Conservation (phyloP, 1,140 invertebrate genomes). For the Latrodectus geometricus region DNA sequence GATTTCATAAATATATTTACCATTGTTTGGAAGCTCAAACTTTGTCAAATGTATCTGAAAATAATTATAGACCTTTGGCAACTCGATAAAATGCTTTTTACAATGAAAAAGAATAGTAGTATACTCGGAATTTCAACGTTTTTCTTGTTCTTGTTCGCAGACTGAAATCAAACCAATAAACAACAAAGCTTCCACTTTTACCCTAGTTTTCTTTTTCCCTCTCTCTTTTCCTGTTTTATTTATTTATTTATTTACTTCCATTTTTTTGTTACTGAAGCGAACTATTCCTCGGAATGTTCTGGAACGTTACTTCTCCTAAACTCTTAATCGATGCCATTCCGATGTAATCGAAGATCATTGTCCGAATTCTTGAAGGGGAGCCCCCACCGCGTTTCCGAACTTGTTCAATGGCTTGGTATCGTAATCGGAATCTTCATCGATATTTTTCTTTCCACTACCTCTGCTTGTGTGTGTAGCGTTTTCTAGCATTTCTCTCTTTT, state of each 20-base stretch:
- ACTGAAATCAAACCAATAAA: slow-evolving; percentile 51
- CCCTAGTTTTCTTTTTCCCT: slow-evolving; percentile 5
- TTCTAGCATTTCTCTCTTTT: slow-evolving; percentile 11
- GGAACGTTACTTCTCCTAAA: slow-evolving; percentile 52
- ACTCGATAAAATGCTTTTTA: not conserved
- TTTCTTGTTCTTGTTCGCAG: slow-evolving; percentile 1
- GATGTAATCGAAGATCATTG: slow-evolving; percentile 61
- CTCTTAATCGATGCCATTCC: slow-evolving; percentile 59
- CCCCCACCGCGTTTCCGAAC: slow-evolving; percentile 25
- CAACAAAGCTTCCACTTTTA: slow-evolving; percentile 53
- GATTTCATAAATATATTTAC: not conserved
- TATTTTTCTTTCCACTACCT: slow-evolving; percentile 43
- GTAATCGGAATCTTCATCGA: slow-evolving; percentile 60
- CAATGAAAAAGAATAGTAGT: not conserved
- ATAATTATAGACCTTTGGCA: not conserved
- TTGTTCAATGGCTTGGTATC: slow-evolving; percentile 60
- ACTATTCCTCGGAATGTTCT: slow-evolving; percentile 45
- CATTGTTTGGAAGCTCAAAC: not conserved
- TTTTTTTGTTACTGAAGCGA: not conserved
- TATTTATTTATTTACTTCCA: slow-evolving; percentile 21
- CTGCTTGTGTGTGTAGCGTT: not conserved
- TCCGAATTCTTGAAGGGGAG: slow-evolving; percentile 53
- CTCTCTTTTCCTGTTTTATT: slow-evolving; percentile 16
- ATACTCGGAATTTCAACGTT: slow-evolving; percentile 27
- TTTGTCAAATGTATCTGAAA: not conserved